Base-by-base conservation (phyloP, 2,888 invertebrate species). In the Cotesia congregata region DNA sequence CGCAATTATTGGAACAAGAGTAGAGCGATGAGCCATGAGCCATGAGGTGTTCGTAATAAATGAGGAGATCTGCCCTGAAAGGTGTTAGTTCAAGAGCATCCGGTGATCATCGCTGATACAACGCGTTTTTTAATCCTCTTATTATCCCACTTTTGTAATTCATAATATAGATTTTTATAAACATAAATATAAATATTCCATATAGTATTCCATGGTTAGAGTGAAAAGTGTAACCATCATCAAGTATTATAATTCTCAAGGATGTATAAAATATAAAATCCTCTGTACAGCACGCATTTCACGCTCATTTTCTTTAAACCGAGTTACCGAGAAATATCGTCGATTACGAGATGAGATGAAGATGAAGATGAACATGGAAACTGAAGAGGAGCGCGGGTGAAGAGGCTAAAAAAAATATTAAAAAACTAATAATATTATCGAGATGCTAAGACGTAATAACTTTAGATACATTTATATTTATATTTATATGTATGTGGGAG, bases 1-100 rank as follows among this genome's bases (percentile, higher is more conserved):
- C 87, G 87, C 88, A 88, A 88, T 88, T 88, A 88, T 88, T 87
- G 83, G 86, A 88, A 87, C 85, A 86, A 30, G 30, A 30, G 30
- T 30, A 30, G 30, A 30, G 30, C 30, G 30, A 30, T 30, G 30
- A 30, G 30, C 30, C 30, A 30, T 30, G 30, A 30, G 20, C 17
- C 40, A 72, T 83, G 85, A 84, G 84, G 82, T 86, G 85, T 84
- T 83, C 85, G 85, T 87, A 87, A 88, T 88, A 88, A 88, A 88
- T 87, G 85, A 85, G 79, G 82, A 85, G 83, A 85, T 85, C 62
- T 88, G 85, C 85, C 87, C 87, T 85, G 86, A 86, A 86, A 88
- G 88, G 88, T 88, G 87, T 88, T 88, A 86, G 87, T 88, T 88
- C 87, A 88, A 88, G 87, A 88, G 88, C 87, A 88, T 83, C 83